Conservation (phyloP, 2,113 vertebrate genomes). For the Cyanoramphus novaezelandiae region DNA sequence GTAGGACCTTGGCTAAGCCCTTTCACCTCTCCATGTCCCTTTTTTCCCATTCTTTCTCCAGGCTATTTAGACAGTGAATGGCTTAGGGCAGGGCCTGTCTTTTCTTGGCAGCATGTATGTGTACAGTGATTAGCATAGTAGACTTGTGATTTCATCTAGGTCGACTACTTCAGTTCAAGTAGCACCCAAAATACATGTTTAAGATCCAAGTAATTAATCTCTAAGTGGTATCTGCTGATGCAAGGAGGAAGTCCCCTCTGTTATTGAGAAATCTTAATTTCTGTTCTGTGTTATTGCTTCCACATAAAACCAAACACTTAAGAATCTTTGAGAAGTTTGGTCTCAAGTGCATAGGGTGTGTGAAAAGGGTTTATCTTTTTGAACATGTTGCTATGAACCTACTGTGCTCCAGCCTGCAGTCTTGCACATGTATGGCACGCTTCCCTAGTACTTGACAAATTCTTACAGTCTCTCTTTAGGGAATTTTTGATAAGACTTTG, state of each 20-base stretch:
- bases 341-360: not conserved
- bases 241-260: not conserved
- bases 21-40: not conserved
- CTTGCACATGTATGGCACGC: not conserved
- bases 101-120: not conserved
- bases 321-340: not conserved
- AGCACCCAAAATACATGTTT: not conserved
- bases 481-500: not conserved
- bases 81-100: not conserved
- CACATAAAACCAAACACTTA: not conserved
- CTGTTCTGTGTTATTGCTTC: not conserved
- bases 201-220: not conserved
- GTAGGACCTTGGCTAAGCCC: not conserved
- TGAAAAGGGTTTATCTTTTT: not conserved
- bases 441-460: not conserved
- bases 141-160: not conserved
- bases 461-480: not conserved
- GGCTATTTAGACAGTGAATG: not conserved
- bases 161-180: not conserved
- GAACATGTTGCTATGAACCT: not conserved
- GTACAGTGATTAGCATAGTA: not conserved
- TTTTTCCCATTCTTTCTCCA: not conserved
- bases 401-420: not conserved
- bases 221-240: not conserved
- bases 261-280: not conserved